Conservation (phyloP, 2,797 vertebrate species). For the Limosa lapponica region DNA sequence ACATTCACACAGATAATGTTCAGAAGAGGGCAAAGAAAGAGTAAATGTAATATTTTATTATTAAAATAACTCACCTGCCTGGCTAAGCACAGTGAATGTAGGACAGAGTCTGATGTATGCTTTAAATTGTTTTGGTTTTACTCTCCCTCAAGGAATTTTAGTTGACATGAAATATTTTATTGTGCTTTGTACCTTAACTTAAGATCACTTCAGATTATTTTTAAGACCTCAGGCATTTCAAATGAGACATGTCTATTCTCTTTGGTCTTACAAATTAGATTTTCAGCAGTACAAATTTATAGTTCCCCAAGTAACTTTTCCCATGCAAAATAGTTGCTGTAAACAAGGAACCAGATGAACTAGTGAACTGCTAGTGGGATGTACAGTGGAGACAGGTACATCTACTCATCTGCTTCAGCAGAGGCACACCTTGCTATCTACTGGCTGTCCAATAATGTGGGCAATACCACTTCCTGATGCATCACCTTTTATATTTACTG, state of each 20-base stretch:
- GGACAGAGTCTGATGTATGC: not conserved
- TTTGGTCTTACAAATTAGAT: not conserved
- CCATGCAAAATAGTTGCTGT: not conserved
- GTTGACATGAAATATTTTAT: not conserved
- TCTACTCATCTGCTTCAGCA: not conserved
- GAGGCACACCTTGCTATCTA: not conserved
- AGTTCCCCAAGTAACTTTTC: not conserved
- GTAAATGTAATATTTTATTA: not conserved
- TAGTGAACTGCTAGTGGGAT: not conserved
- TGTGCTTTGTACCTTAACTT: not conserved
- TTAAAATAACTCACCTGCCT: not conserved
- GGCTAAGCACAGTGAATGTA: not conserved
- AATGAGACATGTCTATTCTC: not conserved
- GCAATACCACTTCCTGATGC: not conserved
- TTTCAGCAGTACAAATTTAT: conserved; percentile 1
- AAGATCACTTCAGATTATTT: conserved; percentile 14
- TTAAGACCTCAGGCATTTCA: not conserved
- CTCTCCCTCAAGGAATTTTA: conserved; percentile 8
- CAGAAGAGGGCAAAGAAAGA: not conserved
- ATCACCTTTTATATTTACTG: not conserved
- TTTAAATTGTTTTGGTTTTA: conserved; percentile 11
- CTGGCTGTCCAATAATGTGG: not conserved
- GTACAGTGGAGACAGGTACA: not conserved
- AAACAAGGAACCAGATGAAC: not conserved
- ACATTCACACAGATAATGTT: not conserved